Conservation (phyloP, 2,888 invertebrate species). For the Liodrosophila aerea region DNA sequence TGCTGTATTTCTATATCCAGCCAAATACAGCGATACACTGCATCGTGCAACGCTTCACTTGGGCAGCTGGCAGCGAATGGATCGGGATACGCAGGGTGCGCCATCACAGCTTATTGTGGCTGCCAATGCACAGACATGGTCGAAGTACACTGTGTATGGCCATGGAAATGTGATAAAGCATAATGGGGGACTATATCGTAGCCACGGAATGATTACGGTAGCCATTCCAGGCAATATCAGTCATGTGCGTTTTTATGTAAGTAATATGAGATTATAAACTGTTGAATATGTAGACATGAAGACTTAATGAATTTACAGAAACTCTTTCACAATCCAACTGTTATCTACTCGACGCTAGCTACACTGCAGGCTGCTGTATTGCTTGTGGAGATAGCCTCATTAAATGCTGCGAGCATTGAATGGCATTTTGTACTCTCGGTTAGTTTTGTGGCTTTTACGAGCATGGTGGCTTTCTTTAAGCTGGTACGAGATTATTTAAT, state of each 20-base stretch:
- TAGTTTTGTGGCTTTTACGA: slow-evolving; percentile 92
- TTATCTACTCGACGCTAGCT: slow-evolving; percentile 88
- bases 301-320: slow-evolving; percentile 84
- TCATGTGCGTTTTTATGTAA: slow-evolving; percentile 93
- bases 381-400: slow-evolving; percentile 89
- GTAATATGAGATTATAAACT: slow-evolving; percentile 77
- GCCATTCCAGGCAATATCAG: slow-evolving; percentile 93
- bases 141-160: slow-evolving; percentile 87
- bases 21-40: slow-evolving; percentile 92
- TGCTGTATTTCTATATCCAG: slow-evolving; percentile 86
- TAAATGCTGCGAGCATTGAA: slow-evolving; percentile 90
- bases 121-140: slow-evolving; percentile 83
- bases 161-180: slow-evolving; percentile 89
- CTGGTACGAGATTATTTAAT: slow-evolving; percentile 93
- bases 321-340: slow-evolving; percentile 93
- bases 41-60: slow-evolving; percentile 95
- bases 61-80: slow-evolving; percentile 84
- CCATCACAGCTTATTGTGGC: slow-evolving; percentile 60
- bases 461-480: slow-evolving; percentile 95
- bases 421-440: slow-evolving; percentile 97
- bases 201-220: slow-evolving; percentile 90
- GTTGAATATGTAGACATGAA: not conserved
- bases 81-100: slow-evolving; percentile 53
- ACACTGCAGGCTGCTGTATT: slow-evolving; percentile 88
- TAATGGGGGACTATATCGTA: slow-evolving; percentile 88